phyloP scores from a whole-genome alignment of 2,888 invertebrate species.

The Nasonovia ribisnigri region DNA sequence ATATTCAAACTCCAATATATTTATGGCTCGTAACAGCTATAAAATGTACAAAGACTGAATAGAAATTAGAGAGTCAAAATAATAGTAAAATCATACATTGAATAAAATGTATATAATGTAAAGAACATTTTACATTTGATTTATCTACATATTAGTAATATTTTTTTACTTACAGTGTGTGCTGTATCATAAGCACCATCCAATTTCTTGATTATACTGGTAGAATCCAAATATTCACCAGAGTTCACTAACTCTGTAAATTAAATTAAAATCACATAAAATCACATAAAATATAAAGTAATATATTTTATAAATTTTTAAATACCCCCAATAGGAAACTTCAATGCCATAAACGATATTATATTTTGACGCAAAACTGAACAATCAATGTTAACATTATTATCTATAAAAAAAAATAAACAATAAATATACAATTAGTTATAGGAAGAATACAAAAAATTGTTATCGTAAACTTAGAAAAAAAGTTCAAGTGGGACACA shows the following conservation, averaged over 20 bases:
- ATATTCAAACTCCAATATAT: slow-evolving; percentile 56
- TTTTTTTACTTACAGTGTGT: slow-evolving; percentile 42
- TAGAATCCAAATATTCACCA: slow-evolving; percentile 2
- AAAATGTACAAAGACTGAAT: neutral
- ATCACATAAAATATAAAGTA: neutral
- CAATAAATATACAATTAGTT: no score
- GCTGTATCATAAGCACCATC: neutral
- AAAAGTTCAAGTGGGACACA: neutral
- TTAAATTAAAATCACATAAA: neutral
- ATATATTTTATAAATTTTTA: neutral
- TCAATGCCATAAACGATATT: slow-evolving; percentile 49
- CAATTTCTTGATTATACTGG: neutral
- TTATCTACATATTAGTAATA: neutral
- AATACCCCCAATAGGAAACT: slow-evolving; percentile 57
- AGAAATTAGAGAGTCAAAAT: neutral
- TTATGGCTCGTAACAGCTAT: slow-evolving; percentile 38
- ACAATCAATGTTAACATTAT: neutral
- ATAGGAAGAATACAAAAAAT: neutral
- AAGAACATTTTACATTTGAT: slow-evolving; percentile 8
- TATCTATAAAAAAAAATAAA: slow-evolving; percentile 28
- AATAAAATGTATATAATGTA: neutral
- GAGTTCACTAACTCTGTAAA: slow-evolving; percentile 35
- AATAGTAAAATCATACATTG: neutral
- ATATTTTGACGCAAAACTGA: slow-evolving; percentile 16
- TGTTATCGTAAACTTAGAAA: neutral